phyloP scores from a whole-genome alignment of 1,140 invertebrate genomes.

The Sminthurides bifidus region DNA sequence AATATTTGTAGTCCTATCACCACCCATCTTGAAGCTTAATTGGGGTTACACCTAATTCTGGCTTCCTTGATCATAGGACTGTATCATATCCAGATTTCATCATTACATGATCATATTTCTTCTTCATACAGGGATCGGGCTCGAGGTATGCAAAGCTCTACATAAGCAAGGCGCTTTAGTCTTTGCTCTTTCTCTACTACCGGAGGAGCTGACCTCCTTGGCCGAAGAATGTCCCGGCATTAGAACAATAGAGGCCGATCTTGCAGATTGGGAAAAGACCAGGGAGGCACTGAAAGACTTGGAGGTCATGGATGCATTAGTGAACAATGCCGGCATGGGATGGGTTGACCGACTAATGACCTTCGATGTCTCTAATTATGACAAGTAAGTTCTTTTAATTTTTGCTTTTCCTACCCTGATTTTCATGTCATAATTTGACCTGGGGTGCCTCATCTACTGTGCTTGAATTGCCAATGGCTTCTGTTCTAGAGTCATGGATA shows the following conservation, averaged over 20 bases:
- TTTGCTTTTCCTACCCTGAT: background rate
- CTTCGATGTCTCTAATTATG: no score
- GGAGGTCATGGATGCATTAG: conserved; percentile 40
- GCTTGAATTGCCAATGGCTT: conserved; percentile 12
- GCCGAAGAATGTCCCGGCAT: conserved; percentile 48
- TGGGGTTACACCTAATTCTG: background rate
- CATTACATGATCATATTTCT: conserved; percentile 1
- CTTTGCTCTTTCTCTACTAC: conserved; percentile 57
- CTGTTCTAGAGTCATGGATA: conserved; percentile 52
- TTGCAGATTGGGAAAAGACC: conserved; percentile 63
- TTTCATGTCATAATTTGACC: background rate
- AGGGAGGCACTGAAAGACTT: conserved; percentile 43
- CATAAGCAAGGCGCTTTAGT: conserved; percentile 54
- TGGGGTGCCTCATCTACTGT: background rate
- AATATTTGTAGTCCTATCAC: background rate
- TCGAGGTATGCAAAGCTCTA: conserved; percentile 52
- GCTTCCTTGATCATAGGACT: conserved; percentile 16
- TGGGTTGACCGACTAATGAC: conserved; percentile 51
- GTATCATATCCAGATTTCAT: background rate
- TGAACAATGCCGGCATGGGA: conserved; percentile 33
- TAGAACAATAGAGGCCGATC: conserved; percentile 52
- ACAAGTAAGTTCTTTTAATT: conserved; percentile 47
- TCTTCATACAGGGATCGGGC: conserved; percentile 54
- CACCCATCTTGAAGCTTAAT: background rate
- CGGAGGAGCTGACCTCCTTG: conserved; percentile 50